A percentile compares a stretch with the other conserved stretches of the same genome.
Conservation (phyloP, 92 coral and sea anemone species). For the Epizoanthus illoricatus region DNA sequence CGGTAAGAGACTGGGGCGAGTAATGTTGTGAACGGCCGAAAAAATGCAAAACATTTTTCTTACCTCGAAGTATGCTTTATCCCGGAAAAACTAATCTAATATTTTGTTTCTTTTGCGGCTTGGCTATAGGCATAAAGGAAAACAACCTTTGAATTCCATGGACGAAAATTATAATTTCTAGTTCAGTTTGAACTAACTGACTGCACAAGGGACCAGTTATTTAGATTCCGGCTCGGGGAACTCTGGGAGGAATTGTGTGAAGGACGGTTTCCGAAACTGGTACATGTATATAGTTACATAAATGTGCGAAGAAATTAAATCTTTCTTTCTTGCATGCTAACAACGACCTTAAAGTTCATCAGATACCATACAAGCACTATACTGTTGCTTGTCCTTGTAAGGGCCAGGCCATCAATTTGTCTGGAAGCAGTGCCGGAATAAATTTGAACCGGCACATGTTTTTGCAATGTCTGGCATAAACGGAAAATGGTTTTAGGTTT, state of each 20-base stretch:
- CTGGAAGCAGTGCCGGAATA: background rate
- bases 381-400: background rate
- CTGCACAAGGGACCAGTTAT: background rate
- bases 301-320: too few species aligned
- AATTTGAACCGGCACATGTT: background rate
- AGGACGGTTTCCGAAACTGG: too few species aligned
- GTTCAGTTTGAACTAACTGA: background rate
- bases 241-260: background rate
- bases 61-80: conserved; percentile 2
- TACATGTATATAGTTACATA: too few species aligned
- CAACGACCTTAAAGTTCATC: too few species aligned
- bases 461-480: background rate
- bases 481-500: background rate
- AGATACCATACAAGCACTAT: background rate
- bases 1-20: conserved; percentile 21
- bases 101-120: conserved; percentile 11
- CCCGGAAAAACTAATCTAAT: background rate
- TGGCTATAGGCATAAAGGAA: too few species aligned
- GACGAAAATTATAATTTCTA: background rate
- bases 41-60: too few species aligned
- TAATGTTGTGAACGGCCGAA: background rate
- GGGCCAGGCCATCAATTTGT: background rate
- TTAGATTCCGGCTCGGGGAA: background rate
- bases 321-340: too few species aligned
- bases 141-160: too few species aligned